phyloP scores from a whole-genome alignment of 2,888 invertebrate species.

The Caenorhabditis sinica region DNA sequence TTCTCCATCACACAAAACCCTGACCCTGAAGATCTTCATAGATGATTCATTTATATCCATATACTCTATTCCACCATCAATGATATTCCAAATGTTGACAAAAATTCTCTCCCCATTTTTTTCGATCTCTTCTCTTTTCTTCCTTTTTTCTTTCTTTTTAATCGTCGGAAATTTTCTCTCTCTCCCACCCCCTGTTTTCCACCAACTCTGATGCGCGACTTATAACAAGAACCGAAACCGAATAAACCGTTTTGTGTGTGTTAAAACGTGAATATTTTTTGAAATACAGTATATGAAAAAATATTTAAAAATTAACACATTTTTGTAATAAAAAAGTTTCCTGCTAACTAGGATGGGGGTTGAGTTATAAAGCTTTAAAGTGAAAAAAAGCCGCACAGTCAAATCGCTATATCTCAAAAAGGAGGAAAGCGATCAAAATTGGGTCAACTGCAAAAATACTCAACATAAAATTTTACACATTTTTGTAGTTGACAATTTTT shows the following conservation, averaged over 20 bases:
- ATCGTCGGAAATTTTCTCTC: not conserved
- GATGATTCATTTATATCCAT: slow-evolving; percentile 43
- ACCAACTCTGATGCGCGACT: slow-evolving; percentile 29
- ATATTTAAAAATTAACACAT: too few relatives aligned
- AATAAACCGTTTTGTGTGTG: slow-evolving; percentile 58
- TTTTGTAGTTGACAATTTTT: too few relatives aligned
- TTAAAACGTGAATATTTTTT: slow-evolving; percentile 3
- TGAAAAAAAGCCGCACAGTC: too few relatives aligned
- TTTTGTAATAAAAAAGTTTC: too few relatives aligned
- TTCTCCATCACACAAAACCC: slow-evolving; percentile 43
- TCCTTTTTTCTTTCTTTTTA: not conserved
- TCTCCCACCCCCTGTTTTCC: too few relatives aligned
- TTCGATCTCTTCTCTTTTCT: slow-evolving; percentile 13
- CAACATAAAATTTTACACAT: too few relatives aligned
- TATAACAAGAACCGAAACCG: slow-evolving; percentile 10
- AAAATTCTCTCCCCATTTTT: not conserved
- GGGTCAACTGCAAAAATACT: too few relatives aligned
- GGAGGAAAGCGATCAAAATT: too few relatives aligned
- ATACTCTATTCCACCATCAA: not conserved
- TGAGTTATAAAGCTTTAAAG: too few relatives aligned
- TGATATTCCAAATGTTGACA: slow-evolving; percentile 44
- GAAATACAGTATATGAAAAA: too few relatives aligned
- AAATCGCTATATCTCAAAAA: too few relatives aligned
- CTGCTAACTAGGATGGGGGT: too few relatives aligned
- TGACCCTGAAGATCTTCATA: slow-evolving; percentile 3